These are phyloP conservation scores for Dermatemys mawii DNA, from an alignment of 2,113 vertebrate species.

Conservation along the genomic window DNA sequence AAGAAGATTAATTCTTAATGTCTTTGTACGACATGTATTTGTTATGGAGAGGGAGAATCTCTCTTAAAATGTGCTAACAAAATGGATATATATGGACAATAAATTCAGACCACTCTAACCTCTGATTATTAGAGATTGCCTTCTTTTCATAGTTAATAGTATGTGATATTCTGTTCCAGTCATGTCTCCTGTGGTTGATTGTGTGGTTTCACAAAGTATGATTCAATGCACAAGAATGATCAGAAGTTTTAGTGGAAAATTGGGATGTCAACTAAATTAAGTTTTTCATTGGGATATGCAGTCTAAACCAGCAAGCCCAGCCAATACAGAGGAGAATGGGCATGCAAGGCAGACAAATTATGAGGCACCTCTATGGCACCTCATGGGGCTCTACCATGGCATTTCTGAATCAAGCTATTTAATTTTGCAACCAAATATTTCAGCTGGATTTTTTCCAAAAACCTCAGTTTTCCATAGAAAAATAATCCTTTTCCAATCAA, in stretches of 20 bases:
- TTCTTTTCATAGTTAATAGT: not conserved
- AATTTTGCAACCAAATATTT: not conserved
- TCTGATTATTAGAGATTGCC: not conserved
- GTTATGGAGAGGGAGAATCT: not conserved
- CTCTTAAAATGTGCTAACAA: not conserved
- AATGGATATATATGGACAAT: not conserved
- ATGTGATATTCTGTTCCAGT: not conserved
- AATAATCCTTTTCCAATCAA: not conserved
- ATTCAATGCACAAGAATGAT: not conserved
- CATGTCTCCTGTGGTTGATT: not conserved
- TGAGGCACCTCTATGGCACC: no score
- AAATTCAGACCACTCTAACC: not conserved
- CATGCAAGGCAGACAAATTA: not conserved
- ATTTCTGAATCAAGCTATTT: not conserved
- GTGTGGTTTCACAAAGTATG: not conserved
- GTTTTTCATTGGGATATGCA: not conserved
- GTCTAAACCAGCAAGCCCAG: not conserved
- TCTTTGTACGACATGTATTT: not conserved
- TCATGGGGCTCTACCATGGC: not conserved
- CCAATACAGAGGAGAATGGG: not conserved
- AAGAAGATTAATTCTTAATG: not conserved
- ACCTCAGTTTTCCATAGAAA: not conserved
- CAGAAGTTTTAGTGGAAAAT: rapidly evolving
- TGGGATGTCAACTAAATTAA: not conserved
- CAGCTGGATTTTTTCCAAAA: not conserved